Conservation (phyloP, 2,113 vertebrate genomes). For the Zeus faber region DNA sequence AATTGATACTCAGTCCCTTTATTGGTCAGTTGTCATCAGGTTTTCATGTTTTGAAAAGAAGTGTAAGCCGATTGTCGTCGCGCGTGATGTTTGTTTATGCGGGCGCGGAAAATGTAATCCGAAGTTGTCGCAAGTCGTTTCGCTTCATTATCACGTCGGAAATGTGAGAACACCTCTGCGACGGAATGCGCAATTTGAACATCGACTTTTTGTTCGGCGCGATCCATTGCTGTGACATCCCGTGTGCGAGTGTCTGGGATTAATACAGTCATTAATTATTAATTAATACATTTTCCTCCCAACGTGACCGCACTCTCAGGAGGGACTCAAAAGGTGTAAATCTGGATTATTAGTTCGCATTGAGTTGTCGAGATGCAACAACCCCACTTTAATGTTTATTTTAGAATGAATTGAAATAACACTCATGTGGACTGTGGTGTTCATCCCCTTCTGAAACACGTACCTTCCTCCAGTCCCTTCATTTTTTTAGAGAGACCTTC, state of each 20-base stretch:
- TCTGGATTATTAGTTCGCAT: constrained; percentile 16
- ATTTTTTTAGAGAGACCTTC: constrained; percentile 2
- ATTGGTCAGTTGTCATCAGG: neutral
- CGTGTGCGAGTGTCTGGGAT: constrained; percentile 11
- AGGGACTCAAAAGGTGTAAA: constrained; percentile 2
- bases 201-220: constrained; percentile 16
- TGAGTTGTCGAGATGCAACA: no score
- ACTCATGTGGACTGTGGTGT: neutral
- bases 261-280: constrained; percentile 25
- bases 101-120: constrained; percentile 33
- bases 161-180: constrained; percentile 59
- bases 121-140: constrained; percentile 34
- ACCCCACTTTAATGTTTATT: no score
- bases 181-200: constrained; percentile 30
- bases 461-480: no score
- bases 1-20: constrained; percentile 39
- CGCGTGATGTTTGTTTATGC: constrained; percentile 8
- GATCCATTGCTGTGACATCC: constrained; percentile 42
- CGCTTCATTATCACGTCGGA: constrained; percentile 56
- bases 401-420: neutral
- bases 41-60: constrained; percentile 18
- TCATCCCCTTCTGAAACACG: no score
- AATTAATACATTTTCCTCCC: no score
- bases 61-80: neutral
- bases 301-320: constrained; percentile 23